These are phyloP conservation scores for Hoplostethus atlanticus DNA, from an alignment of 2,797 vertebrate species.

Conservation along the genomic window DNA sequence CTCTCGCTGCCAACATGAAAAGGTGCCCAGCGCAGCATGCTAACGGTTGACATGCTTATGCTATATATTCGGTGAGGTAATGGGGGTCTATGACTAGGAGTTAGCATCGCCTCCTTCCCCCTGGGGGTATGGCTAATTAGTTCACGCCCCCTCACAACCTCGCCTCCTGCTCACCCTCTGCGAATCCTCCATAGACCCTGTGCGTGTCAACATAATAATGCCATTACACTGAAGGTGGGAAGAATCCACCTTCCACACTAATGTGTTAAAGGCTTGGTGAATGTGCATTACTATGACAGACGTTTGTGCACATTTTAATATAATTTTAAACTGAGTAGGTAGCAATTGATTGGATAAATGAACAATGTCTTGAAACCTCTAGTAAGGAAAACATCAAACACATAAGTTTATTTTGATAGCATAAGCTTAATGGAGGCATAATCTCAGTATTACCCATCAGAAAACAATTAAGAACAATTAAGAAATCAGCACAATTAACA, in stretches of 20 bases:
- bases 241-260: constrained; percentile 12
- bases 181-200: constrained; percentile 18
- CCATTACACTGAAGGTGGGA: constrained; percentile 28
- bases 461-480: neutral
- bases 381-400: neutral
- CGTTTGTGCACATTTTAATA: constrained; percentile 3
- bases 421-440: neutral
- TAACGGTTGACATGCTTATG: too few species aligned
- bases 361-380: neutral
- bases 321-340: neutral
- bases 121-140: constrained; percentile 60
- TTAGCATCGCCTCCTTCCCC: constrained; percentile 11
- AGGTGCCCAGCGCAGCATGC: too few species aligned
- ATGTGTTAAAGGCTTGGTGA: constrained; percentile 2
- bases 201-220: constrained; percentile 48
- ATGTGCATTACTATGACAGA: constrained; percentile 17
- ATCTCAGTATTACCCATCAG: neutral
- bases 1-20: too few species aligned
- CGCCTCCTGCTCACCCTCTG: constrained; percentile 28
- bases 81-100: too few species aligned
- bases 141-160: constrained; percentile 32
- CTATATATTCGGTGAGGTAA: too few species aligned
- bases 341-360: neutral
- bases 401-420: constrained; percentile 4
- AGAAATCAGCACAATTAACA: neutral